Conservation (phyloP, 2,888 invertebrate species). For the Cacoxenus indagator region DNA sequence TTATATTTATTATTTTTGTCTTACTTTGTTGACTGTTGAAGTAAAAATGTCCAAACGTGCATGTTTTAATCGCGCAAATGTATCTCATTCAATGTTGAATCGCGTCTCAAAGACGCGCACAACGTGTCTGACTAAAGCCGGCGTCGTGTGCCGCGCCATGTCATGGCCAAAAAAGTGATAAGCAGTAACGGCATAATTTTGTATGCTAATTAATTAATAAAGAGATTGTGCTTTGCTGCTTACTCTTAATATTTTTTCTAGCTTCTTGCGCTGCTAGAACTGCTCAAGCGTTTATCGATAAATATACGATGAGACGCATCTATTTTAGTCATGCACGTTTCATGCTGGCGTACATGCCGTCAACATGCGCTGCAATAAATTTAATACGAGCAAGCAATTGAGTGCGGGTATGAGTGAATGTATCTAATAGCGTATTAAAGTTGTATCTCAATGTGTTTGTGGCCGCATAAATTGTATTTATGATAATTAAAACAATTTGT, state of each 20-base stretch:
- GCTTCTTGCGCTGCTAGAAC: no score
- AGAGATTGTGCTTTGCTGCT: no score
- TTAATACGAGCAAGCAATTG: not conserved
- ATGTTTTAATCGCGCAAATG: not conserved
- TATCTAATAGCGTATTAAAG: not conserved
- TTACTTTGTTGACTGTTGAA: no score
- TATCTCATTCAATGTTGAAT: not conserved
- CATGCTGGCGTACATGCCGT: constrained; percentile 1
- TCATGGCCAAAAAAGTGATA: not conserved
- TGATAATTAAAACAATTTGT: not conserved
- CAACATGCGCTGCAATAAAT: not conserved
- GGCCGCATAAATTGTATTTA: not conserved
- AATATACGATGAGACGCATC: not conserved
- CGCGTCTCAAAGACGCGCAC: not conserved
- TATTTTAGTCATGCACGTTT: constrained; percentile 3
- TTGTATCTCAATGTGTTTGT: not conserved
- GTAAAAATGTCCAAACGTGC: not conserved
- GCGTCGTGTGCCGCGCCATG: not conserved
- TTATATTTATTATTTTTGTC: no score
- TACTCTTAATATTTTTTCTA: no score
- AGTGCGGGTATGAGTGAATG: not conserved
- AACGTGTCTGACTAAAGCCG: not conserved
- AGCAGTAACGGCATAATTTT: not conserved
- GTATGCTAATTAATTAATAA: not conserved
- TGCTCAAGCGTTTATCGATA: not conserved